Percentiles rank a stretch among this genome's conserved stretches.
Conservation (phyloP, 2,797 vertebrate genomes). For the Bovichtus diacanthus region DNA sequence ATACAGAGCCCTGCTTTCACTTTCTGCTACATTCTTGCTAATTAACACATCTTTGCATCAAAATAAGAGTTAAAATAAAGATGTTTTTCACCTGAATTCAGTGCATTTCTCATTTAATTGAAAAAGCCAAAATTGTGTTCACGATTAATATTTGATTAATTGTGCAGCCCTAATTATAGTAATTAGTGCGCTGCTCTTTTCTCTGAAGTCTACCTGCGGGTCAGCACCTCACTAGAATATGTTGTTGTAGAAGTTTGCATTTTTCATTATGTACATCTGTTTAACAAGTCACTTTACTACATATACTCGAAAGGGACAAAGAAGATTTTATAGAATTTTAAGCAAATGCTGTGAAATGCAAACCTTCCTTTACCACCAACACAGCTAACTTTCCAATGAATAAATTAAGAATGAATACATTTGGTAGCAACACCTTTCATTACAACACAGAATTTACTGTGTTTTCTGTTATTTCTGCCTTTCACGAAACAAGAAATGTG, state of each 20-base stretch:
- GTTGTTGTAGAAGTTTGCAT: not conserved
- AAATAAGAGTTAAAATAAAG: too few relatives aligned
- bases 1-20: too few relatives aligned
- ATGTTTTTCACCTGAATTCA: too few relatives aligned
- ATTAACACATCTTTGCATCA: too few relatives aligned
- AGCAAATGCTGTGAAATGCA: not conserved
- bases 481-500: conserved; percentile 16
- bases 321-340: not conserved
- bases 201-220: not conserved
- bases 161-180: not conserved
- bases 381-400: not conserved
- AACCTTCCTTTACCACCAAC: not conserved
- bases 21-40: too few relatives aligned
- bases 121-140: too few relatives aligned
- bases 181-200: not conserved
- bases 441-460: not conserved
- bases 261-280: not conserved
- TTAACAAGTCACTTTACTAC: not conserved
- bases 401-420: not conserved
- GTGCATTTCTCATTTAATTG: too few relatives aligned
- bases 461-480: conserved; percentile 24
- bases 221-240: not conserved
- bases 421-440: conserved; percentile 2
- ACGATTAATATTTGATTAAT: too few relatives aligned
- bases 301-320: not conserved